These are phyloP conservation scores for Pyxicephalus adspersus DNA, from an alignment of 2,113 vertebrate genomes.

Conservation along the genomic window DNA sequence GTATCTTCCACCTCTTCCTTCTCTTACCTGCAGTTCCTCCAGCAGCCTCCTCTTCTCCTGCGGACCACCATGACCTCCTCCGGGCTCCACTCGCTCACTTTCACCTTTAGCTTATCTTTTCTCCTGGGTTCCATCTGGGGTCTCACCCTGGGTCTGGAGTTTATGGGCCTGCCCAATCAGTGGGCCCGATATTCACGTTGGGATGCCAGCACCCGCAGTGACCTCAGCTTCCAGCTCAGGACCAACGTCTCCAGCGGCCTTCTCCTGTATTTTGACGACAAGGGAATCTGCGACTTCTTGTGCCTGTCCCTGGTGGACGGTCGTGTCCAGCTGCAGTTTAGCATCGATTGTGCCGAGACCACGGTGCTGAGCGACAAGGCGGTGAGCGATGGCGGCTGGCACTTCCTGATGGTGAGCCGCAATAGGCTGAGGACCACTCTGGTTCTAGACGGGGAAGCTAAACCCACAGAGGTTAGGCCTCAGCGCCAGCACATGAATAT, in stretches of 20 bases:
- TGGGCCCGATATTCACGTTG: conserved; percentile 96
- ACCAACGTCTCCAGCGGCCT: conserved; percentile 87
- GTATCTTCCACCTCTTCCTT: conserved; percentile 19
- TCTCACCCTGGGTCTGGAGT: conserved; percentile 86
- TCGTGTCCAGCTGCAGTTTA: conserved; percentile 85
- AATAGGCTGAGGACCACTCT: conserved; percentile 83
- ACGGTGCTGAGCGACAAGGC: conserved; percentile 78
- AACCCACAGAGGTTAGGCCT: conserved; percentile 81
- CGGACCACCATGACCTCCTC: conserved; percentile 71
- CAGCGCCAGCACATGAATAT: conserved; percentile 93
- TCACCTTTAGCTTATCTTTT: conserved; percentile 78
- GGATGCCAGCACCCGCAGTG: conserved; percentile 91
- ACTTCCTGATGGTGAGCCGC: conserved; percentile 88
- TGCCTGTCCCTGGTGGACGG: conserved; percentile 83
- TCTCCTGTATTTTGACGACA: conserved; percentile 93
- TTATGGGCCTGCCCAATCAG: conserved; percentile 89
- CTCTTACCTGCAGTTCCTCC: not conserved
- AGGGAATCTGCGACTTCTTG: conserved; percentile 93
- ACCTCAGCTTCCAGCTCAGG: conserved; percentile 96
- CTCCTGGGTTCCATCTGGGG: conserved; percentile 83
- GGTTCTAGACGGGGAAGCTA: conserved; percentile 85
- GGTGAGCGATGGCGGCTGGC: conserved; percentile 92
- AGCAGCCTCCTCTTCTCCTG: not conserved
- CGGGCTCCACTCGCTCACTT: conserved; percentile 76
- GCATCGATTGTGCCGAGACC: conserved; percentile 92